phyloP scores from a whole-genome alignment of 2,113 vertebrate genomes.

The Polypterus bichir region DNA sequence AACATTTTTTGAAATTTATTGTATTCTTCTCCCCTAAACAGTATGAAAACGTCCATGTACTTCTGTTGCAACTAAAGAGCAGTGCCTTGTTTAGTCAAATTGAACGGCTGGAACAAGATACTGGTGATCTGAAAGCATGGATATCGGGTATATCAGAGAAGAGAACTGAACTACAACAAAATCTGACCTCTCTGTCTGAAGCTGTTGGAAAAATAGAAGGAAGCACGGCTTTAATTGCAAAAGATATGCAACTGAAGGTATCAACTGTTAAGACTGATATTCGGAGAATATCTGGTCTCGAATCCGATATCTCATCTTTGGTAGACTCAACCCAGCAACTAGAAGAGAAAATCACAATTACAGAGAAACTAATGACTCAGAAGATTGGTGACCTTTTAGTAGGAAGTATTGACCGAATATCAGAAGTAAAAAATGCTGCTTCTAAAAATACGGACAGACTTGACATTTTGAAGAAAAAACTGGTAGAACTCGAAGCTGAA shows the following conservation, averaged over 20 bases:
- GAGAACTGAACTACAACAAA: slow-evolving; percentile 47
- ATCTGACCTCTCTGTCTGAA: slow-evolving; percentile 46
- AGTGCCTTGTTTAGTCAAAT: slow-evolving; percentile 44
- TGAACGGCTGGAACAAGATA: slow-evolving; percentile 54
- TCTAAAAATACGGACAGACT: slow-evolving; percentile 59
- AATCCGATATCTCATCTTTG: slow-evolving; percentile 57
- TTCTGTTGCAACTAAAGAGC: slow-evolving; percentile 47
- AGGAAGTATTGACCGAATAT: slow-evolving; percentile 69
- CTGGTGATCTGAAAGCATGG: slow-evolving; percentile 52
- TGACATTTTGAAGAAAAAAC: slow-evolving; percentile 36
- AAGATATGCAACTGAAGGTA: slow-evolving; percentile 52
- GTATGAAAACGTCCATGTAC: slow-evolving; percentile 56
- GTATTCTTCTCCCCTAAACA: slow-evolving; percentile 32
- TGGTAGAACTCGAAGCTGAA: slow-evolving; percentile 52
- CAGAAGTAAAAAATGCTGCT: slow-evolving; percentile 47
- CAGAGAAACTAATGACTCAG: slow-evolving; percentile 58
- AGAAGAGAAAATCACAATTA: slow-evolving; percentile 53
- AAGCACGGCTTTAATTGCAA: slow-evolving; percentile 47
- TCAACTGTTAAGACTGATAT: slow-evolving; percentile 73
- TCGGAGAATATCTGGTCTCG: slow-evolving; percentile 76
- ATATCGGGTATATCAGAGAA: slow-evolving; percentile 42
- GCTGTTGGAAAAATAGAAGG: slow-evolving; percentile 54
- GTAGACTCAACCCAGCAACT: slow-evolving; percentile 52
- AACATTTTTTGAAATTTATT: too few relatives aligned
- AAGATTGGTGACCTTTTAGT: slow-evolving; percentile 70